Conservation (phyloP, 2,888 invertebrate genomes). For the Agrotis ipsilon region DNA sequence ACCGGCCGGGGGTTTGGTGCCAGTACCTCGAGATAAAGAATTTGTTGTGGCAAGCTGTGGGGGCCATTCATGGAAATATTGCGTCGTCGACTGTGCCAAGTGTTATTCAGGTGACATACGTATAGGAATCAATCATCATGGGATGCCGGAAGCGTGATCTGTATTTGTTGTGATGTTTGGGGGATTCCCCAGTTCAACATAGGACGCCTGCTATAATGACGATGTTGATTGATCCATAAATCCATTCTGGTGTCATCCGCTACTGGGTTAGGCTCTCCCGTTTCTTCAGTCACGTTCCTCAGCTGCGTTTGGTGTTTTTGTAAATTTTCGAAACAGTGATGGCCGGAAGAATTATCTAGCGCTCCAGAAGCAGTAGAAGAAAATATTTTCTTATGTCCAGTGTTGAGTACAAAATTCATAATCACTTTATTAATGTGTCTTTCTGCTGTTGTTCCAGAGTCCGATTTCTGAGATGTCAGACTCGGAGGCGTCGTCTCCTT, state of each 20-base stretch:
- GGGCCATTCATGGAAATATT: constrained; percentile 81
- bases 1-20: constrained; percentile 69
- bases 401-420: neutral
- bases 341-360: no score
- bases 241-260: no score
- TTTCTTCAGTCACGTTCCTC: no score
- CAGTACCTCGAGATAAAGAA: constrained; percentile 79
- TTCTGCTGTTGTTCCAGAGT: constrained; percentile 73
- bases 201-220: neutral
- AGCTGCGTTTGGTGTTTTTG: no score
- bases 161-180: neutral
- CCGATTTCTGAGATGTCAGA: constrained; percentile 92
- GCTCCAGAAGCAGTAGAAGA: neutral
- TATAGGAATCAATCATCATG: no score
- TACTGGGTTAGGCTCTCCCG: no score
- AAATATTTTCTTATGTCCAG: neutral
- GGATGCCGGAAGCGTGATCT: neutral
- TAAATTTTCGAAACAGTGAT: no score
- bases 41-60: constrained; percentile 80
- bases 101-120: constrained; percentile 40
- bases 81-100: constrained; percentile 50
- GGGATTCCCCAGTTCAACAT: neutral
- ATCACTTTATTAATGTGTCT: neutral
- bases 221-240: neutral
- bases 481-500: constrained; percentile 87